Base-by-base conservation (phyloP, 1,140 invertebrate genomes). In the Schlechtendalia chinensis region DNA sequence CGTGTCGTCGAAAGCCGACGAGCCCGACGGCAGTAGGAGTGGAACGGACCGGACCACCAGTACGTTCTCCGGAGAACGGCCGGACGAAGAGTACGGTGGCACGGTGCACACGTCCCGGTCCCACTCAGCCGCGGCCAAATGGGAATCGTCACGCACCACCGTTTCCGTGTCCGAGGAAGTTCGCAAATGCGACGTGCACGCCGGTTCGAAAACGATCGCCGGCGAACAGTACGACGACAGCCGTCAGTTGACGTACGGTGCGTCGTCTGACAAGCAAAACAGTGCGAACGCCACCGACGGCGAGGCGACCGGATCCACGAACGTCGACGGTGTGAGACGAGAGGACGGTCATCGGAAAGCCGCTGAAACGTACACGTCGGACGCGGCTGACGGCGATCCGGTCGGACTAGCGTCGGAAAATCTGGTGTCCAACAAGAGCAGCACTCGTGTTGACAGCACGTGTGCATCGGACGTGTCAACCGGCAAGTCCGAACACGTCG, bases 81-180 rank as follows among this genome's bases (percentile, higher is more conserved):
- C 58, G 45, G 47, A 11, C 59, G 75, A 79, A 63, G 75, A 79
- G 10, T 19, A 45, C 45, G 50, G 63, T 5, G 47, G 17, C 45
- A 29, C 75, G 16, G 6, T 50, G 10, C 58, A 63, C 27, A 79
- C 75, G 11, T 63, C 75, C 32, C 22, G 47, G 39, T 61, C 75
- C 5, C 63, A 39, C n/a, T 63, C 75, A 11, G 17, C 75, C 0
- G 22, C 75, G 8, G 39, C 79, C 11, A 69, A 47, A 32, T 56
- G 79, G 79, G 53, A 54, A 69, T 81, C 79, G 8, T 69, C 75
- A 11, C 58, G 63, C 22, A 79, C 75, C 5, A 61, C 59, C 47
- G 22, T 79, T 61, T 63, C 75, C 6, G 58, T 50, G 19, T 79
- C 75, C 27, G 75, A 79, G 63, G 58, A 81, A 54, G 47, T 67